Base-by-base conservation (phyloP, 2,888 invertebrate species). In the Ornithoptera alexandrae region DNA sequence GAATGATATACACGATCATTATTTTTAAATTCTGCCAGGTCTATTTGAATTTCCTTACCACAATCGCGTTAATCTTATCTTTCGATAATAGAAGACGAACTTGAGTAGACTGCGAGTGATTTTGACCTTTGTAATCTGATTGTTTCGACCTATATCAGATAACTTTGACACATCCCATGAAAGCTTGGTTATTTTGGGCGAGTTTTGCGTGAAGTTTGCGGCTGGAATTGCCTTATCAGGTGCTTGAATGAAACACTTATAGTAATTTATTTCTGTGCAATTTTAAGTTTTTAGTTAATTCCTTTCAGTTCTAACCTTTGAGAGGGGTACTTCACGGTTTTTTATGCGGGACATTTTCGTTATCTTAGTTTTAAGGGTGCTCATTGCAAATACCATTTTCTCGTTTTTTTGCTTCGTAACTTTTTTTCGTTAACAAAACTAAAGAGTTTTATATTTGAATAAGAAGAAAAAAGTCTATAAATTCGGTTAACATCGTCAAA, bases 241-340 rank as follows among this genome's bases (percentile, higher is more conserved):
- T 70, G 73, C 77, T 76, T 76, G 80, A 83, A 82, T 84, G 85
- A 79, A 85, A 86, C 87, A 88, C 85, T 90, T 84, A 82, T 82
- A 82, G 85, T 88, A 86, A 89, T 90, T 89, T 90, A 90, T 89
- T 87, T 85, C 78, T 75, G 79, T 81, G 79, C 78, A 79, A 79
- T 69, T 72, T 65, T 61, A 68, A 68, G 65, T 58, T 68, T 66
- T 68, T 69, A 68, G 66, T 73, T 65, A 76, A 75, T 79, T 77
- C 76, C 76, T 74, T 77, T 71, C 70, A 76, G 67, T 76, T 74
- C 77, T 70, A 72, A 71, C 71, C 69, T 76, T 74, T 72, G 69
- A 72, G 73, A 79, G 76, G 5, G 76, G 75, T 76, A 77, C 30
- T 56, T 2, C 30, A 20, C 67, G 53, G 22, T 81, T 83, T 81